phyloP scores from a whole-genome alignment of 2,888 invertebrate genomes.

The Cantharis rufa region DNA sequence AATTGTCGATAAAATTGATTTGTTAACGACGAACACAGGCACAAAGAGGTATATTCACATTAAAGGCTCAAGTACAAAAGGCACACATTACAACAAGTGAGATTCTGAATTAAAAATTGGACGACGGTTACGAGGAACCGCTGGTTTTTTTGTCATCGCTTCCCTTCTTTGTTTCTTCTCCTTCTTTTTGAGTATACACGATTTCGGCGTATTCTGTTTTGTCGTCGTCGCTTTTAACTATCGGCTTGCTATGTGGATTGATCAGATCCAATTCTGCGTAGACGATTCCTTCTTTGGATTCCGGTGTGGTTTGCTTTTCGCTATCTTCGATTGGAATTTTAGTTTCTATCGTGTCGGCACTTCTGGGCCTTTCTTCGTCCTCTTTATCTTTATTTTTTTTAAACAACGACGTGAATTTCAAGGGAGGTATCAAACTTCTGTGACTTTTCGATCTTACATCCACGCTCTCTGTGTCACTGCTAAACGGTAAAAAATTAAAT shows the following conservation, averaged over 20 bases:
- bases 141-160: background rate
- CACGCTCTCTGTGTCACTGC: conserved; percentile 72
- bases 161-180: conserved; percentile 43
- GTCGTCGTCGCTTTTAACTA: conserved; percentile 61
- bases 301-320: conserved; percentile 20
- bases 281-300: conserved; percentile 60
- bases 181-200: conserved; percentile 67
- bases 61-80: conserved; percentile 3
- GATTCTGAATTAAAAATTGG: background rate
- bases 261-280: conserved; percentile 73
- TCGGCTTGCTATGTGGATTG: conserved; percentile 54
- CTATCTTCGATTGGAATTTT: conserved; percentile 18
- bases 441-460: conserved; percentile 53
- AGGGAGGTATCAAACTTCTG: conserved; percentile 36
- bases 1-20: background rate
- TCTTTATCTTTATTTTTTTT: conserved; percentile 33
- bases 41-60: background rate
- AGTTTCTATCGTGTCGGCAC: conserved; percentile 19
- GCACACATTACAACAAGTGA: background rate
- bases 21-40: background rate
- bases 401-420: conserved; percentile 45
- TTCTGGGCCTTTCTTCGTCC: conserved; percentile 25
- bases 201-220: conserved; percentile 83
- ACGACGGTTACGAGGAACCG: background rate
- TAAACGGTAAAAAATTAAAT: conserved; percentile 42